These are phyloP conservation scores for Ailurus styani DNA, from an alignment of 2,113 vertebrate genomes.

Conservation along the genomic window DNA sequence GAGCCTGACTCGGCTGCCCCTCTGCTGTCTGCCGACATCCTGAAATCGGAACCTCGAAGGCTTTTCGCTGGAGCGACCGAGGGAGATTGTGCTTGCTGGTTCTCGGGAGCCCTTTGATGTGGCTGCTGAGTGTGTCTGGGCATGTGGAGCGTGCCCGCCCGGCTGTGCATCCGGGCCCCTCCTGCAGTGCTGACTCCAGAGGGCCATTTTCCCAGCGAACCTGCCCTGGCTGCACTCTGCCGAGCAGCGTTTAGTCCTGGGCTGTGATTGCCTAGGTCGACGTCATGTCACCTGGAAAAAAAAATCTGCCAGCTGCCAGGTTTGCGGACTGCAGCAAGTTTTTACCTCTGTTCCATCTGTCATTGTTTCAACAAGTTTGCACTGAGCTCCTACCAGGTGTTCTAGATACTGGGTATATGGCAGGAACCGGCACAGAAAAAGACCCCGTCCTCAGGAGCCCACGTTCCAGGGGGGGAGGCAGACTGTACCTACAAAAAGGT, in stretches of 20 bases:
- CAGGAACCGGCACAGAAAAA: not conserved
- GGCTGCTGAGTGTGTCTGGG: not conserved
- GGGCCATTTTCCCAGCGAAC: not conserved
- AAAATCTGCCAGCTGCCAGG: not conserved
- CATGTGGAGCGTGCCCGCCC: not conserved
- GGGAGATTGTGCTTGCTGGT: not conserved
- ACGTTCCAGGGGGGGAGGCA: not conserved
- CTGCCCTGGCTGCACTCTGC: not conserved
- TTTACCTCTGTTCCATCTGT: rapidly evolving
- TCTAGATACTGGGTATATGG: not conserved
- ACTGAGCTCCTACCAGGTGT: not conserved
- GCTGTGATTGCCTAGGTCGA: not conserved
- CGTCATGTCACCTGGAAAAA: not conserved
- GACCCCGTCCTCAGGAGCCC: not conserved
- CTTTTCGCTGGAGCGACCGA: not conserved
- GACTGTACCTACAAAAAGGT: not conserved
- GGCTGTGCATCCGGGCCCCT: not conserved
- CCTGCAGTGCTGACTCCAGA: not conserved
- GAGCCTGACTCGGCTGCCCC: not conserved
- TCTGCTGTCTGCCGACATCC: not conserved
- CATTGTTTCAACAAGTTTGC: not conserved
- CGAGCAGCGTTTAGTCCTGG: rapidly evolving
- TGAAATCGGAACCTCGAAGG: not conserved
- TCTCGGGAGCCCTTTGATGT: slow-evolving; percentile 20
- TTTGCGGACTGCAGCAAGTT: not conserved